Conservation (phyloP, 2,113 vertebrate species). For the Chrysochloris asiatica region DNA sequence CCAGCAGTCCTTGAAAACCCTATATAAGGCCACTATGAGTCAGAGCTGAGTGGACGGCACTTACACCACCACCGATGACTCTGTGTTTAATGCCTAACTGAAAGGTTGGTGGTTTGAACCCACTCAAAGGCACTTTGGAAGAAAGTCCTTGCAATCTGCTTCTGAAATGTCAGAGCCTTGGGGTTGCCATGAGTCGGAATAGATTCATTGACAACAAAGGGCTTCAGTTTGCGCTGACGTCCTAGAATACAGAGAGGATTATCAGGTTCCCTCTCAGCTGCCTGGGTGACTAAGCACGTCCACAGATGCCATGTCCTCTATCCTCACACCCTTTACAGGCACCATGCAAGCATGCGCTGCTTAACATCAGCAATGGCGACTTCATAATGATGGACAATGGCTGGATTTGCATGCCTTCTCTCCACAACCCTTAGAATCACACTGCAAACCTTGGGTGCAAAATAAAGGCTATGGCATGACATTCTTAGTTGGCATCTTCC, state of each 20-base stretch:
- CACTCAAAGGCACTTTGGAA: neutral
- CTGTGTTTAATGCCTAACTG: neutral
- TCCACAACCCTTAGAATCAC: neutral
- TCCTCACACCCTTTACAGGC: neutral
- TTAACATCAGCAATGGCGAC: accelerated
- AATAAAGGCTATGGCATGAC: neutral
- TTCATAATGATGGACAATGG: neutral
- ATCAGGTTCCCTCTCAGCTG: neutral
- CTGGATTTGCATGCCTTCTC: neutral
- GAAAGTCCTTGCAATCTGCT: neutral
- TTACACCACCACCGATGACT: no score
- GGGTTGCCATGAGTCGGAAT: neutral
- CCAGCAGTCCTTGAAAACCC: no score
- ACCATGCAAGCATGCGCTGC: neutral
- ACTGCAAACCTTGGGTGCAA: neutral
- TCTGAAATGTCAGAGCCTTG: neutral
- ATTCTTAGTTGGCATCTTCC: neutral
- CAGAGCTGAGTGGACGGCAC: no score
- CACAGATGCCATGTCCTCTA: neutral
- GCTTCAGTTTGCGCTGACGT: no score
- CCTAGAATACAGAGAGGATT: no score
- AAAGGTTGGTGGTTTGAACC: neutral
- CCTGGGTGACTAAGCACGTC: neutral
- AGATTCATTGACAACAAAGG: neutral
- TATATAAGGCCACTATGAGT: no score